phyloP scores from a whole-genome alignment of 2,888 invertebrate species.

The Latrodectus hesperus region DNA sequence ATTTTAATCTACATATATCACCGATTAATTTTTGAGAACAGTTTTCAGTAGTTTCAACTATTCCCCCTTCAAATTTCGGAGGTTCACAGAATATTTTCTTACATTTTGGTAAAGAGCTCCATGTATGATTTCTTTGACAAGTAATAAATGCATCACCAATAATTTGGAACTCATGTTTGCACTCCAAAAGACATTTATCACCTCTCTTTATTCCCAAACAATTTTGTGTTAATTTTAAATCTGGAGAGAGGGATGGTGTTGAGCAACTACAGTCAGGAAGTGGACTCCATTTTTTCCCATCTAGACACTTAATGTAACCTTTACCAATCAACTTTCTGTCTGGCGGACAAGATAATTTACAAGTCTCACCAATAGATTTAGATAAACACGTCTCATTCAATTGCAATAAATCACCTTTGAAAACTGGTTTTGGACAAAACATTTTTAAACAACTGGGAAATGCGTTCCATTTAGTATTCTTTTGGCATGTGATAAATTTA shows the following conservation, averaged over 20 bases:
- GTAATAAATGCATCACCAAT: neutral
- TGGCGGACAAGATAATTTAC: neutral
- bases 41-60: neutral
- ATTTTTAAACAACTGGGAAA: neutral
- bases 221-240: neutral
- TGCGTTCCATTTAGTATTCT: neutral
- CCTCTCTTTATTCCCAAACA: neutral
- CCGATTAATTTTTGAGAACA: neutral
- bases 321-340: neutral
- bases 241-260: neutral
- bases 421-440: neutral
- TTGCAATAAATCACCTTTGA: neutral
- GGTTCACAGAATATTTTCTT: neutral
- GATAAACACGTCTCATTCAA: neutral
- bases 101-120: neutral
- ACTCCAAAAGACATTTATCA: neutral
- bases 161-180: neutral
- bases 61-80: neutral
- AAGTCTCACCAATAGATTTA: neutral
- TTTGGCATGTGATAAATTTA: neutral
- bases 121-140: neutral
- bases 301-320: neutral
- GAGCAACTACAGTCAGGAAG: neutral
- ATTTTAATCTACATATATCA: constrained; percentile 1
- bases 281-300: neutral